Percentiles rank a stretch among this genome's conserved stretches.
Conservation (phyloP, 2,113 vertebrate genomes). For the Dromas ardeola region DNA sequence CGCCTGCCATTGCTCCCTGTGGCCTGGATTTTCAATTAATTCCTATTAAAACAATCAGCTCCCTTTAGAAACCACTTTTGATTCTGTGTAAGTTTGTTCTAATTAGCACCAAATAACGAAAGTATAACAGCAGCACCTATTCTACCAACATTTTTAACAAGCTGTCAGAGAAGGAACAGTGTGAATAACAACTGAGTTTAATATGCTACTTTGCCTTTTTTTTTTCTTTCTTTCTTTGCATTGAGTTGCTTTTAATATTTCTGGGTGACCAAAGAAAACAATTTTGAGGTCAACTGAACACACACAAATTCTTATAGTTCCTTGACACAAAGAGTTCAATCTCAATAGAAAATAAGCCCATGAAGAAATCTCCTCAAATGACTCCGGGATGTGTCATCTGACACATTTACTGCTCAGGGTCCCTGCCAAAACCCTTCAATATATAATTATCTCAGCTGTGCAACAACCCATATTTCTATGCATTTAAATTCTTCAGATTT, state of each 20-base stretch:
- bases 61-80: not conserved
- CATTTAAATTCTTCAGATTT: constrained; percentile 5
- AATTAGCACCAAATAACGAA: constrained; percentile 81
- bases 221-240: not conserved
- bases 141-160: constrained; percentile 68
- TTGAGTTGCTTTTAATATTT: constrained; percentile 4
- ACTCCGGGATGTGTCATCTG: not conserved
- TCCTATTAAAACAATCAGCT: constrained; percentile 28
- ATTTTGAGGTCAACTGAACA: not conserved
- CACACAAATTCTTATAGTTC: not conserved
- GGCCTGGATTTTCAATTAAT: constrained; percentile 39
- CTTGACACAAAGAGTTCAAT: not conserved
- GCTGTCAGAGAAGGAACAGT: constrained; percentile 72
- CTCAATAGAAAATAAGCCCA: not conserved
- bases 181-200: constrained; percentile 73
- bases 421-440: not conserved
- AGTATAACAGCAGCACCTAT: constrained; percentile 72
- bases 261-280: not conserved
- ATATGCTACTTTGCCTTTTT: constrained; percentile 44
- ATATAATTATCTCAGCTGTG: constrained; percentile 22
- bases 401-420: constrained; percentile 27
- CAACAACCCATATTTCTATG: not conserved
- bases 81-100: constrained; percentile 58
- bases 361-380: not conserved
- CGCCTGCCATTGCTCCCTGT: not conserved